Percentiles rank a stretch among this genome's conserved stretches.
Conservation (phyloP, 2,797 vertebrate genomes). For the Sarcoramphus papa region DNA sequence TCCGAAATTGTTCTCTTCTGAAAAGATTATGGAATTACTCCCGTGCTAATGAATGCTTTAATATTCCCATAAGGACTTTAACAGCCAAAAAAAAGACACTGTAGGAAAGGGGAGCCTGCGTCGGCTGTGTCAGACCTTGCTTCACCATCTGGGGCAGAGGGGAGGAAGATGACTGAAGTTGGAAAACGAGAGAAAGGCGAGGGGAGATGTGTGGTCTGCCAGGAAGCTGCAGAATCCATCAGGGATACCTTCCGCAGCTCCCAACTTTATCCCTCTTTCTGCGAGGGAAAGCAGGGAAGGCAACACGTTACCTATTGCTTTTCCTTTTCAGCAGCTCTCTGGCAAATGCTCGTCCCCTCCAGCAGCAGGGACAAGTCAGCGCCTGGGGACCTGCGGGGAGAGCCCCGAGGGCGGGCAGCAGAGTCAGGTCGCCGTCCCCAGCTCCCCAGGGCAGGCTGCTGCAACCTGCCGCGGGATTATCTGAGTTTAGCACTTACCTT, state of each 20-base stretch:
- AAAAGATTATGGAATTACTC: slow-evolving; percentile 63
- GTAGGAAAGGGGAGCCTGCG: neutral
- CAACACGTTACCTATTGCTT: neutral
- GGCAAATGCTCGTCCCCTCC: neutral
- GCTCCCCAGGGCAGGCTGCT: neutral
- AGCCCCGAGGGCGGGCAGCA: neutral
- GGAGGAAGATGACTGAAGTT: neutral
- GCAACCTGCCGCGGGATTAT: neutral
- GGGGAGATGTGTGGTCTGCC: neutral
- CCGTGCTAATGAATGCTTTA: slow-evolving; percentile 42
- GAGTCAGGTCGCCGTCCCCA: neutral
- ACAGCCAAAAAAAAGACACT: neutral
- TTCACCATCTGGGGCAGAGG: neutral
- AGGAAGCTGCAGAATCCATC: neutral
- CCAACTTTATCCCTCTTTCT: neutral
- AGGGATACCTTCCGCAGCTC: neutral
- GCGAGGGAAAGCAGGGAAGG: too few relatives aligned
- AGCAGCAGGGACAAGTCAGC: neutral
- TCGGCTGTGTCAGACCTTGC: neutral
- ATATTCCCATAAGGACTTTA: slow-evolving; percentile 1
- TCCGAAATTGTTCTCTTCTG: slow-evolving; percentile 26
- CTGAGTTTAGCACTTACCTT: neutral
- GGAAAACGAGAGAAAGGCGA: rapidly evolving
- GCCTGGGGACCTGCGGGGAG: neutral
- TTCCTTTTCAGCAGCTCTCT: neutral